Conservation (phyloP, 2,888 invertebrate species). For the Synanthedon andrenaeformis region DNA sequence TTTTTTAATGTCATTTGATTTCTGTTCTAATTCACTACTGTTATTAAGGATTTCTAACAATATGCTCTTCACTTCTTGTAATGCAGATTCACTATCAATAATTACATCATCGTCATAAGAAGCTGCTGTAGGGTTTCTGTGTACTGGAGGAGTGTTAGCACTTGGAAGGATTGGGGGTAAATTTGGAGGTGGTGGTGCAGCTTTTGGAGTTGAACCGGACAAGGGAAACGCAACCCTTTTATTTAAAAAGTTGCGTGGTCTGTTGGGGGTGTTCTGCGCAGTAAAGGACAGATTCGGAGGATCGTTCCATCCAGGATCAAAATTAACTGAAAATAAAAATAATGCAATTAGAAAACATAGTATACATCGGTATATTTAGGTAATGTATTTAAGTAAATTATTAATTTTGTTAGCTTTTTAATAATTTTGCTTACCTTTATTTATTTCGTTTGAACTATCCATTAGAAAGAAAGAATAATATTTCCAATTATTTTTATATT, state of each 20-base stretch:
- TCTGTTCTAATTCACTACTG: slow-evolving; percentile 47
- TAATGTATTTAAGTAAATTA: neutral
- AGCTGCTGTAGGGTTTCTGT: slow-evolving; percentile 6
- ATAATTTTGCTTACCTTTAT: neutral
- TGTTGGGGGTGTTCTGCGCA: slow-evolving; percentile 44
- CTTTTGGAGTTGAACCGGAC: slow-evolving; percentile 25
- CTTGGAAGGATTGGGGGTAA: slow-evolving; percentile 33
- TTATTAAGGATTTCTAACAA: slow-evolving; percentile 36
- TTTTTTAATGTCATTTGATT: slow-evolving; percentile 64
- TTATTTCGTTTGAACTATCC: neutral
- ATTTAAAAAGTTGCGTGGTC: slow-evolving; percentile 58
- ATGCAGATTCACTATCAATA: slow-evolving; percentile 34
- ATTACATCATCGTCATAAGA: slow-evolving; percentile 14
- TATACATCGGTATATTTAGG: neutral
- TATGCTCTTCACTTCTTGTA: slow-evolving; percentile 42
- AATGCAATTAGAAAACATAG: neutral
- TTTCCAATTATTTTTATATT: neutral
- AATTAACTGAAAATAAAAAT: slow-evolving; percentile 32
- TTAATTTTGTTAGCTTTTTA: neutral
- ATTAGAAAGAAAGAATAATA: neutral
- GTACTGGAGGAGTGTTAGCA: slow-evolving; percentile 12
- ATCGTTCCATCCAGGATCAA: slow-evolving; percentile 72
- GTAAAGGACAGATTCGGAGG: slow-evolving; percentile 65
- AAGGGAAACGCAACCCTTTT: slow-evolving; percentile 67
- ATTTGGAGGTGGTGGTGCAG: slow-evolving; percentile 20